Conservation (phyloP, 2,888 invertebrate species). For the Apamea anceps region DNA sequence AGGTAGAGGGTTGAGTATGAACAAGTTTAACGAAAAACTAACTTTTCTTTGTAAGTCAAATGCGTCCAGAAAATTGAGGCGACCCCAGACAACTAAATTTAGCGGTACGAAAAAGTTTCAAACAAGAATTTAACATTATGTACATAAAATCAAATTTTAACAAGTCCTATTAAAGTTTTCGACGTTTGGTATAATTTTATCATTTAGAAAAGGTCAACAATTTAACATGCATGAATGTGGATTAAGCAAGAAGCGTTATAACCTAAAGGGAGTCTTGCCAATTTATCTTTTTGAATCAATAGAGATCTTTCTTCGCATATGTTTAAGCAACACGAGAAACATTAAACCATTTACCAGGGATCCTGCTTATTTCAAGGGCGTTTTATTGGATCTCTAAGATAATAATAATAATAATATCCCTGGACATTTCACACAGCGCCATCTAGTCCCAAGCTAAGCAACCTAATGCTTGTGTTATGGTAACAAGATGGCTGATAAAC, state of each 20-base stretch:
- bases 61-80: slow-evolving; percentile 46
- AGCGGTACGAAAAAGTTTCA: slow-evolving; percentile 48
- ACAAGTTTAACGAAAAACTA: slow-evolving; percentile 53
- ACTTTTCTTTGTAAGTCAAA: slow-evolving; percentile 59
- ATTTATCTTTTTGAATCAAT: not conserved
- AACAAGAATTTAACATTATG: slow-evolving; percentile 48
- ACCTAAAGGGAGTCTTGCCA: not conserved
- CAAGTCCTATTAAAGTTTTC: slow-evolving; percentile 45
- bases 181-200: slow-evolving; percentile 51
- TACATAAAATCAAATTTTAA: slow-evolving; percentile 56
- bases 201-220: slow-evolving; percentile 31
- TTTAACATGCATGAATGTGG: slow-evolving; percentile 9
- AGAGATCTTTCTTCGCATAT: not conserved
- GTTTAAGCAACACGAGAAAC: not conserved
- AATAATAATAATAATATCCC: too few relatives aligned
- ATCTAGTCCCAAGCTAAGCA: too few relatives aligned
- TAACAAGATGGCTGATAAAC: too few relatives aligned
- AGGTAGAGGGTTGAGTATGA: slow-evolving; percentile 26
- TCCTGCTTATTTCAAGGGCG: not conserved
- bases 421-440: too few relatives aligned
- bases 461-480: too few relatives aligned
- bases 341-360: not conserved
- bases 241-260: not conserved
- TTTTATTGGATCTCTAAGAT: not conserved
- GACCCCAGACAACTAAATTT: slow-evolving; percentile 43